phyloP scores from a whole-genome alignment of 2,113 vertebrate genomes.

The Piaya cayana region DNA sequence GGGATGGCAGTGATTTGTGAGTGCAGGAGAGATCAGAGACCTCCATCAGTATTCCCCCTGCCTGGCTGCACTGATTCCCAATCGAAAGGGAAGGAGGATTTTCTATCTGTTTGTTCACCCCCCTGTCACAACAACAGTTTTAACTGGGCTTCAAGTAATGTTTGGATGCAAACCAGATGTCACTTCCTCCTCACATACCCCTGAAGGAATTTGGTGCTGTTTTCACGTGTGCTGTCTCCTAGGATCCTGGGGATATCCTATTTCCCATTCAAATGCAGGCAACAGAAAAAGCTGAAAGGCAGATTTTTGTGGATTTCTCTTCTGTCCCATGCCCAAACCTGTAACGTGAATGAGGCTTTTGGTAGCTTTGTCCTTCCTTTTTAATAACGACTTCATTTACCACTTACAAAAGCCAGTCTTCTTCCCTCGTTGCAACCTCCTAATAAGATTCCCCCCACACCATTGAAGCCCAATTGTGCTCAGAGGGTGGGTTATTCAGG shows the following conservation, averaged over 20 bases:
- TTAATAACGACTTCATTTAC: slow-evolving; percentile 62
- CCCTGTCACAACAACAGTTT: slow-evolving; percentile 8
- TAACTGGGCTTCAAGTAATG: slow-evolving; percentile 15
- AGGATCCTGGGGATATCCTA: slow-evolving; percentile 53
- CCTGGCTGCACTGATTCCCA: neutral
- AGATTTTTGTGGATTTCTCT: slow-evolving; percentile 59
- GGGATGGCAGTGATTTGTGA: neutral
- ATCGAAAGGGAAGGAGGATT: neutral
- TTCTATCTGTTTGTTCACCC: neutral
- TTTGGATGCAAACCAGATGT: slow-evolving; percentile 61
- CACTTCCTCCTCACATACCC: slow-evolving; percentile 38
- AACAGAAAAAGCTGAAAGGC: slow-evolving; percentile 64
- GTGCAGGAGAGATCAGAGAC: slow-evolving; percentile 12
- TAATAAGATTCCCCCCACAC: slow-evolving; percentile 64
- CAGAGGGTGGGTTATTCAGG: slow-evolving; percentile 6
- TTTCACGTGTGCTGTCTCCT: slow-evolving; percentile 47
- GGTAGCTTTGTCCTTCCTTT: slow-evolving; percentile 54
- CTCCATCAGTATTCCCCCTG: neutral
- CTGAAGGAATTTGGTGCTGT: slow-evolving; percentile 45
- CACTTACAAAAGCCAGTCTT: slow-evolving; percentile 50
- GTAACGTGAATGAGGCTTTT: slow-evolving; percentile 54
- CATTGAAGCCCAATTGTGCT: slow-evolving; percentile 25
- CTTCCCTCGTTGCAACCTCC: slow-evolving; percentile 24
- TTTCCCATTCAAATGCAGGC: slow-evolving; percentile 58
- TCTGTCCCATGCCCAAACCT: slow-evolving; percentile 50